phyloP scores from a whole-genome alignment of 2,113 vertebrate species.

The Megalops atlanticus region DNA sequence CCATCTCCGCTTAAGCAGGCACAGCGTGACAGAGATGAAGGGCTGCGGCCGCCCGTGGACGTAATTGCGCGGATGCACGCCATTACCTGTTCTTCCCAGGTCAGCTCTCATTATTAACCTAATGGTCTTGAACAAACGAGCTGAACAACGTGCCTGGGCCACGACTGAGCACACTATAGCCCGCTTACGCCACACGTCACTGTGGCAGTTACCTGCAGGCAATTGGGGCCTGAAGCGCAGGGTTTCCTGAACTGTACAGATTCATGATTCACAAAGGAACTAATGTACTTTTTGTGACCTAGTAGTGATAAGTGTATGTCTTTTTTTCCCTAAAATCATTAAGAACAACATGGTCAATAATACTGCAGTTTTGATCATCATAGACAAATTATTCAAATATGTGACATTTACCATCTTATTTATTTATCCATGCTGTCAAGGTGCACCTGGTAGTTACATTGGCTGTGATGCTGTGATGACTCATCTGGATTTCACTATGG shows the following conservation, averaged over 20 bases:
- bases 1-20: conserved; percentile 51
- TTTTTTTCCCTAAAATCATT: background rate
- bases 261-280: conserved; percentile 1
- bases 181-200: conserved; percentile 4
- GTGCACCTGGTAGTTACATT: background rate
- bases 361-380: too few relatives aligned
- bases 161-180: conserved; percentile 30
- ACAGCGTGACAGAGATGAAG: conserved; percentile 59
- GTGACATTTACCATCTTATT: too few relatives aligned
- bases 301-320: background rate
- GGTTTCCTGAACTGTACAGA: background rate
- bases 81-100: conserved; percentile 70
- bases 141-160: conserved; percentile 58
- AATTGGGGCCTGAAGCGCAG: background rate
- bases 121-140: conserved; percentile 70
- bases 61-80: conserved; percentile 63
- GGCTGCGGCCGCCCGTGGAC: conserved; percentile 55
- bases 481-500: background rate
- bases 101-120: conserved; percentile 64
- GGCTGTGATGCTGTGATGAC: background rate
- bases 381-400: background rate
- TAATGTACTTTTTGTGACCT: background rate
- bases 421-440: background rate
- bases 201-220: background rate
- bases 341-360: background rate